Evolutionary conservation across 2,888 invertebrate genomes (phyloP).

Genomic region (Pecten maximus): DNA sequence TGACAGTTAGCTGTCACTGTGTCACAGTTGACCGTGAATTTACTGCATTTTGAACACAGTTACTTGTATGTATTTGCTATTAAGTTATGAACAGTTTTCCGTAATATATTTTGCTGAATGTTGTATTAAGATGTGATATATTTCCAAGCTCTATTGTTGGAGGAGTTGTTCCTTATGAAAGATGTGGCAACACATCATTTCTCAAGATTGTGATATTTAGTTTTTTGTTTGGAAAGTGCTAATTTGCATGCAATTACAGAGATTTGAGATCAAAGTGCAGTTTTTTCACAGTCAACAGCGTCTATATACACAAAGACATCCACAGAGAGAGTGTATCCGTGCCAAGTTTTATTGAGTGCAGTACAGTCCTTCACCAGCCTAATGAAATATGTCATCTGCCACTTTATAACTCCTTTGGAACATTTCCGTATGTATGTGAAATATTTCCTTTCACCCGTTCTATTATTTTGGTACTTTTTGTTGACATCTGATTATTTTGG

Average conservation of each 20-base stretch:
- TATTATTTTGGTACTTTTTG: not conserved
- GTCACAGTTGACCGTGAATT: slow-evolving; percentile 18
- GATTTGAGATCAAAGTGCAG: not conserved
- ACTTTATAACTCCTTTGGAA: not conserved
- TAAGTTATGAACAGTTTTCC: slow-evolving; percentile 29
- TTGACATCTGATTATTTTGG: not conserved
- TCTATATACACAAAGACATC: slow-evolving; percentile 14
- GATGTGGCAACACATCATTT: not conserved
- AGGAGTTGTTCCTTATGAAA: not conserved
- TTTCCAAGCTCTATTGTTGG: not conserved
- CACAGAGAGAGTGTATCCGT: slow-evolving; percentile 30
- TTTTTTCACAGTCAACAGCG: slow-evolving; percentile 2
- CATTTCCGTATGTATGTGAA: slow-evolving; percentile 15
- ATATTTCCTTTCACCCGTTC: not conserved
- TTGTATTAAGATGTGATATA: slow-evolving; percentile 13
- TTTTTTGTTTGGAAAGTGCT: not conserved
- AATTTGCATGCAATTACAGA: slow-evolving; percentile 14
- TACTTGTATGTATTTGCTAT: slow-evolving; percentile 22
- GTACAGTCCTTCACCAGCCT: not conserved
- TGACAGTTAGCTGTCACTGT: not conserved
- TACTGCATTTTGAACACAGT: slow-evolving; percentile 20
- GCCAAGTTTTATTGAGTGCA: slow-evolving; percentile 26
- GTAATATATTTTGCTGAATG: slow-evolving; percentile 27
- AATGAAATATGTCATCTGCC: not conserved
- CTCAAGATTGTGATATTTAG: slow-evolving; percentile 8